Conservation (phyloP, 2,113 vertebrate species). For the Callionymus lyra region DNA sequence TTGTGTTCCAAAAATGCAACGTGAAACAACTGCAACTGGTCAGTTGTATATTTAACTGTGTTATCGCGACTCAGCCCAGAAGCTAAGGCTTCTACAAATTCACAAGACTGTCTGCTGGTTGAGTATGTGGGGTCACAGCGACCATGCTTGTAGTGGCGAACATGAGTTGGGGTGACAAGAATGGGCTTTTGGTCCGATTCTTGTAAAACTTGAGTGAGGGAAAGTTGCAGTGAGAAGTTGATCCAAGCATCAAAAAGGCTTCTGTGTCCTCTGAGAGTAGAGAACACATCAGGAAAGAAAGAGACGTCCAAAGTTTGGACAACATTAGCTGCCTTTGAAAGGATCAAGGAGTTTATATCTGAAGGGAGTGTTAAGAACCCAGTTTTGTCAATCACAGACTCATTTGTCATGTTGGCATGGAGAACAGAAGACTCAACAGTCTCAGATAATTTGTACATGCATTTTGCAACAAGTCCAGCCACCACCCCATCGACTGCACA, state of each 20-base stretch:
- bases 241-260: slow-evolving; percentile 70
- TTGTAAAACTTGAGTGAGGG: slow-evolving; percentile 60
- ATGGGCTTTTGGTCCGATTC: slow-evolving; percentile 51
- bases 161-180: slow-evolving; percentile 70
- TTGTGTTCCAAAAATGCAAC: slow-evolving; percentile 66
- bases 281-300: slow-evolving; percentile 67
- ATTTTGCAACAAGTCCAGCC: slow-evolving; percentile 57
- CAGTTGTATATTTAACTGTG: slow-evolving; percentile 24
- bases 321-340: slow-evolving; percentile 50
- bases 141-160: slow-evolving; percentile 73
- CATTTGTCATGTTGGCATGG: slow-evolving; percentile 12
- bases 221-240: slow-evolving; percentile 70
- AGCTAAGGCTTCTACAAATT: slow-evolving; percentile 50
- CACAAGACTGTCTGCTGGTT: slow-evolving; percentile 46
- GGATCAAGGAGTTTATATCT: slow-evolving; percentile 2
- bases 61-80: slow-evolving; percentile 38
- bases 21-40: slow-evolving; percentile 60
- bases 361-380: slow-evolving; percentile 41
- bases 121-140: slow-evolving; percentile 75
- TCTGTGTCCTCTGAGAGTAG: slow-evolving; percentile 58
- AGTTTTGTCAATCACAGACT: slow-evolving; percentile 14
- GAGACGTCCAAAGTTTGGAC: slow-evolving; percentile 56
- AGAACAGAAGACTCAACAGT: slow-evolving; percentile 35
- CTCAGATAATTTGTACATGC: slow-evolving; percentile 62
- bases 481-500: slow-evolving; percentile 72